A percentile compares a stretch with the other conserved stretches of the same genome.
Conservation (phyloP, 2,888 invertebrate species). For the Sthenelais limicola region DNA sequence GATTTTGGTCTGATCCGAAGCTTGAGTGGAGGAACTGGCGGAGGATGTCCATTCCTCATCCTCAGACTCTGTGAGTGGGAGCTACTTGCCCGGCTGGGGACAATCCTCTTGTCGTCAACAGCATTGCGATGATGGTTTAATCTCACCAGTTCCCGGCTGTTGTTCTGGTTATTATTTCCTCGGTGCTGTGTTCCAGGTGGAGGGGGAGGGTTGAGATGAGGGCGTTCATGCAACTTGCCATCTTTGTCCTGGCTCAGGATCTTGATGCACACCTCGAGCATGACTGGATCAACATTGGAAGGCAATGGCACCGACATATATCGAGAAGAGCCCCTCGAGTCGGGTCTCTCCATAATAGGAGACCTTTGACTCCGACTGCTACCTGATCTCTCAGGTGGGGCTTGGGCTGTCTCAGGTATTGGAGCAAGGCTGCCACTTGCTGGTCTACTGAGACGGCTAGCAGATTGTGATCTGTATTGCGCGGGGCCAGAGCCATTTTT, state of each 20-base stretch:
- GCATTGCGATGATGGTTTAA: too few species aligned
- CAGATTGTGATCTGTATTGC: background rate
- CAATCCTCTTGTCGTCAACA: too few species aligned
- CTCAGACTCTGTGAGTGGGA: too few species aligned
- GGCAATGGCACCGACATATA: background rate
- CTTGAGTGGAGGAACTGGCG: too few species aligned
- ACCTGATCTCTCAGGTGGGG: background rate
- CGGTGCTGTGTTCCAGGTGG: too few species aligned
- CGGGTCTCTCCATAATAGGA: background rate
- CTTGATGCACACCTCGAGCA: conserved; percentile 26
- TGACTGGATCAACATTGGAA: background rate
- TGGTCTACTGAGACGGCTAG: background rate
- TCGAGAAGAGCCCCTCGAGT: background rate
- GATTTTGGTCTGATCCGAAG: too few species aligned
- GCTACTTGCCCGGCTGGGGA: too few species aligned
- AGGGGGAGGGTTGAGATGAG: too few species aligned
- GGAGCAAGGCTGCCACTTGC: background rate
- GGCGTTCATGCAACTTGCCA: too few species aligned
- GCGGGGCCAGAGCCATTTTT: background rate
- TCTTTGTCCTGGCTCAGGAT: background rate
- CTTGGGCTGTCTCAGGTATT: conserved; percentile 3
- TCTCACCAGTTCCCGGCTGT: too few species aligned
- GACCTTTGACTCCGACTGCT: background rate
- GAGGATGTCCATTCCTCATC: too few species aligned
- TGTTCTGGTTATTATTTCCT: too few species aligned